Base-by-base conservation (phyloP, 2,797 vertebrate genomes). In the Eutrigla gurnardus region DNA sequence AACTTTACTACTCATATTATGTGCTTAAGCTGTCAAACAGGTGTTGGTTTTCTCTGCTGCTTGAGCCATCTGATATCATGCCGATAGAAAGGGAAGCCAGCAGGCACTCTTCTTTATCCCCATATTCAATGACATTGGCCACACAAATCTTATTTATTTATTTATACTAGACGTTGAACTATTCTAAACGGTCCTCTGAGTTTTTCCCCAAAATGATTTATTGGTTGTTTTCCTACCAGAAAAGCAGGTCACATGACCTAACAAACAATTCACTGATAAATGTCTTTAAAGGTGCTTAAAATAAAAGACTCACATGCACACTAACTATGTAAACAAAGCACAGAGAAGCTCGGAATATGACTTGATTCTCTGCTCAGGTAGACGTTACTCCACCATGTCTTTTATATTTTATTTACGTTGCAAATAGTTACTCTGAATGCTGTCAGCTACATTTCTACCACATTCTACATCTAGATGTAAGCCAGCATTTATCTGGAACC, bases 121-220 rank as follows among this genome's bases (percentile, higher is more conserved):
- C 37, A 14, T 52, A 53, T 67, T 65, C 2, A 4, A n/a, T 63
- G 43, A 61, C 58, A 75, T 77, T 57, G 74, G 18, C 37, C 43
- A 10, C 53, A 58, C 13, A 33, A 10, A 59, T 64, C 11, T 25
- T 25, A 25, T 25, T 1, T 42, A 43, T 18, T 45, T 32, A 43
- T 65, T 78, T 39, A 37, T 7, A n/a, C 10, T 13, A 36, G 17
- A 64, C 32, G 25, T 46, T 33, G 3, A 39, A 18, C 15, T 17
- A 4, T n/a, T 33, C n/a, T n/a, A 67, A 75, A 69, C 7, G 17
- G 1, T 5, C 1, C 12, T 35, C 11, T 33, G 15, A 0, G 0
- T 70, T 50, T 55, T 6, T 46, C 12, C 15, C 40, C 5, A 17
- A 14, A 54, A 42, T 45, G 1, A 50, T 62, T 58, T 33, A 62